phyloP scores from a whole-genome alignment of 2,888 invertebrate genomes.

The Neria commutata region DNA sequence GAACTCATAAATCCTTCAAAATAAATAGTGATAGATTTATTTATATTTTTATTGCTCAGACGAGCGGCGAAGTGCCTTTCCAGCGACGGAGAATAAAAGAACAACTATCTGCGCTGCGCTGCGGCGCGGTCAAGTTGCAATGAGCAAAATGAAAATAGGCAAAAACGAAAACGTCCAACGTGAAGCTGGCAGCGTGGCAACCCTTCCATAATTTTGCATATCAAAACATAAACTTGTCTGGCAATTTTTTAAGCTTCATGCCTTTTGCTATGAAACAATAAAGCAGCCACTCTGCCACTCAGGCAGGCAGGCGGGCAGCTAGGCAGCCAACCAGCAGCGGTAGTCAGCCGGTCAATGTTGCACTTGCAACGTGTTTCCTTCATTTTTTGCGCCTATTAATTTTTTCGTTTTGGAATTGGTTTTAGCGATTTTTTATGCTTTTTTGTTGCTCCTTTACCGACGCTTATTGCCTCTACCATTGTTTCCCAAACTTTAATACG shows the following conservation, averaged over 20 bases:
- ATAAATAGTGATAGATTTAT: conserved; percentile 11
- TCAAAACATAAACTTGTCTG: conserved; percentile 29
- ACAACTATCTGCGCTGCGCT: no score
- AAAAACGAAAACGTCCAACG: not conserved
- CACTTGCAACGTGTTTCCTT: not conserved
- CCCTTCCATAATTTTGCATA: conserved; percentile 36
- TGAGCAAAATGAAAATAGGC: no score
- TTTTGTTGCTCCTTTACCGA: no score
- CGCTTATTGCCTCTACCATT: no score
- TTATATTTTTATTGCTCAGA: conserved; percentile 4
- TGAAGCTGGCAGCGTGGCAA: conserved; percentile 10
- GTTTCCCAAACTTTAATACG: no score
- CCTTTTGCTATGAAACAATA: conserved; percentile 29
- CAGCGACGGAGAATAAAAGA: not conserved
- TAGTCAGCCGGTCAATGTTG: conserved; percentile 1
- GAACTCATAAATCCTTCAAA: not conserved
- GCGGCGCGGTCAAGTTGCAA: no score
- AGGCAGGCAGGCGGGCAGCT: conserved; percentile 4
- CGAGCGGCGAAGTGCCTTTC: no score
- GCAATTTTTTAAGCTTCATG: conserved; percentile 35
- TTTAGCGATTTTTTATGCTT: no score
- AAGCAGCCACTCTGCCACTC: conserved; percentile 5
- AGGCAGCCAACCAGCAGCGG: conserved; percentile 2
- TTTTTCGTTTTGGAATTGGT: no score
- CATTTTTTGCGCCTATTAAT: not conserved